phyloP scores from a whole-genome alignment of 1,140 invertebrate species.

The Wasmannia auropunctata region DNA sequence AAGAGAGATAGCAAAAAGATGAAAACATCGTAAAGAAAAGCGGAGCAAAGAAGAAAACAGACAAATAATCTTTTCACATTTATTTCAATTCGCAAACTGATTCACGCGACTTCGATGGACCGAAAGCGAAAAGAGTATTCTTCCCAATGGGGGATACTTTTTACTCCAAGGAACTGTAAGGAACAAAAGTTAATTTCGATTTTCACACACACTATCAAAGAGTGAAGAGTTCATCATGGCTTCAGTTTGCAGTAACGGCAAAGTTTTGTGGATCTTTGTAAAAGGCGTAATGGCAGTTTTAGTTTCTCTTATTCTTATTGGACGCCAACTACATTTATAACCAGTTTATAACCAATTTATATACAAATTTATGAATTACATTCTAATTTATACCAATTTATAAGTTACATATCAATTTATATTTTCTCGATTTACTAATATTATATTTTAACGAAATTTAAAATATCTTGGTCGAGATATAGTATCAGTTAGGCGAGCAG shows the following conservation, averaged over 20 bases:
- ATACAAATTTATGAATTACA: no score
- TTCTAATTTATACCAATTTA: no score
- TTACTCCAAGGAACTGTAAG: neutral
- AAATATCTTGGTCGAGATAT: neutral
- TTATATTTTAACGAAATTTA: neutral
- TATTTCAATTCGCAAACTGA: conserved; percentile 21
- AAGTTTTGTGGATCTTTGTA: conserved; percentile 1
- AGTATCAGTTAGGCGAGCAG: neutral
- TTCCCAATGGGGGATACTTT: conserved; percentile 7
- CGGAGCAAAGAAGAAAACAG: neutral
- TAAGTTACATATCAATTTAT: no score
- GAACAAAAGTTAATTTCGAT: conserved; percentile 27
- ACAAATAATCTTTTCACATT: conserved; percentile 26
- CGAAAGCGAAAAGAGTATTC: neutral
- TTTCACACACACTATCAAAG: conserved; percentile 21
- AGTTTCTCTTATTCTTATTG: neutral
- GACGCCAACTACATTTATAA: neutral
- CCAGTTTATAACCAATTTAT: no score
- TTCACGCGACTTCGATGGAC: conserved; percentile 19
- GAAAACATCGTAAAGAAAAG: neutral
- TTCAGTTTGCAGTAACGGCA: neutral
- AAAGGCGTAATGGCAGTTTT: conserved; percentile 1
- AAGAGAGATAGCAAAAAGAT: neutral
- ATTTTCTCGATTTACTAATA: neutral
- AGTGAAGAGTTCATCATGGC: conserved; percentile 26